Percentiles rank a stretch among this genome's conserved stretches.
These are phyloP conservation scores for Melanocharis versteri DNA, from an alignment of 2,113 vertebrate genomes.

Conservation along the genomic window DNA sequence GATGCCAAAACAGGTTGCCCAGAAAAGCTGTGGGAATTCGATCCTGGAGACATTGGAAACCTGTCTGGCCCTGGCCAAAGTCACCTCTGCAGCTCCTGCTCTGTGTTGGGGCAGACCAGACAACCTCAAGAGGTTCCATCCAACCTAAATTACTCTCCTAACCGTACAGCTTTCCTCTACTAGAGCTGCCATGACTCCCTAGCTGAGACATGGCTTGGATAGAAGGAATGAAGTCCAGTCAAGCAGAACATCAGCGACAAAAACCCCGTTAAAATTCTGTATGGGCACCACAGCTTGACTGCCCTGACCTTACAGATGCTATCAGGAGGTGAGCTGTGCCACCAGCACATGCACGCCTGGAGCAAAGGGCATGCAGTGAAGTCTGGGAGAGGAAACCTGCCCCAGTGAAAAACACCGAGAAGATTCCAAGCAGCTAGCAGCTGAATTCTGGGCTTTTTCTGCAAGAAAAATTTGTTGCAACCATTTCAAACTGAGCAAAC, in stretches of 20 bases:
- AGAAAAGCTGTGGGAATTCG: not conserved
- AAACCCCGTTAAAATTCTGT: not conserved
- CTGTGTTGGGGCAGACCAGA: not conserved
- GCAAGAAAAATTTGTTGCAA: not conserved
- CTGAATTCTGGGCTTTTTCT: not conserved
- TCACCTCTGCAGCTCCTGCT: accelerated
- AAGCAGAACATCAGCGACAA: not conserved
- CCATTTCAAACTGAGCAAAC: not conserved
- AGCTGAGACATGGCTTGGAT: not conserved
- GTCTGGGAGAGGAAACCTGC: not conserved
- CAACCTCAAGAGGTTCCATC: not conserved
- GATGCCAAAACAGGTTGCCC: not conserved
- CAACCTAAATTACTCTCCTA: not conserved
- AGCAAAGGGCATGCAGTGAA: not conserved
- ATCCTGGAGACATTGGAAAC: not conserved
- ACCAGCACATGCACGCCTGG: not conserved
- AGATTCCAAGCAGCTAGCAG: not conserved
- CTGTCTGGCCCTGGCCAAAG: not conserved
- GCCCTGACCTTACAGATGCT: not conserved
- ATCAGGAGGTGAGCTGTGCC: not conserved
- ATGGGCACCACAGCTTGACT: not conserved
- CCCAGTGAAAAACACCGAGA: not conserved
- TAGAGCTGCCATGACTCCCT: not conserved
- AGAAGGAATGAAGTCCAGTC: not conserved
- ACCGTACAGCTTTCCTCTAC: not conserved